Evolutionary conservation across 2,888 invertebrate species (phyloP), one percentile per base, ranked within the genome.

Genomic region (Megaustenia siamemsis): DNA sequence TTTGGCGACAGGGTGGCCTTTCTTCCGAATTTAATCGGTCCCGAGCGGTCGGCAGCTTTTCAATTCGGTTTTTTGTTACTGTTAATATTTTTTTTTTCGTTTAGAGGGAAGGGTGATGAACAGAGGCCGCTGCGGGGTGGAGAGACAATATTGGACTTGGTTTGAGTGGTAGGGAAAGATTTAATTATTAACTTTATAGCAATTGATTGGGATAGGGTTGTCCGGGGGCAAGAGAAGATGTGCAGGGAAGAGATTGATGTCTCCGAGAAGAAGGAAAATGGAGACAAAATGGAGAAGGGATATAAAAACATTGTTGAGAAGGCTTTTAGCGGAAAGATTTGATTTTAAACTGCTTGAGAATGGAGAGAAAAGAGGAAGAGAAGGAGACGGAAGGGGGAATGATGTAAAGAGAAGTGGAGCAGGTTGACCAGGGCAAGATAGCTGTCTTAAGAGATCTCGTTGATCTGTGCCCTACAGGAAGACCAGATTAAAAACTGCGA

Each of bases 21-120:
- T 77, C 83, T 83, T 75, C 71, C 24, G 76, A 78, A 83, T 83
- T 83, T 83, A 83, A 83, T 83, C 83, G 83, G 68, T 77, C 77
- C 83, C 83, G n/a, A 32, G 69, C 77, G 83, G 77, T 45, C 53
- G 76, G 76, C 66, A 68, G 83, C 76, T 49, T 66, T 76, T 83
- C 83, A 83, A 76, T 75, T 60, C 32, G 24, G 28, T 56, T 43
- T 75, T 43, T 71, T 71, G 21, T 53, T 60, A 40, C 10, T 28
- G 21, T n/a, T 60, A 40, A 43, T 76, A 40, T 45, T 83, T 15
- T 66, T 76, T 49, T 68, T 56, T 35, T 71, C 53, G 18, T 45
- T 68, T 28, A 32, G 38, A n/a, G 49, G 35, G 40, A 28, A 60
- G 32, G 53, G 68, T 32, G 32, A 53, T 28, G 45, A 73, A 15